A percentile compares a stretch with the other conserved stretches of the same genome.
Conservation (phyloP, 2,797 vertebrate species). For the Coranthus polyacanthus region DNA sequence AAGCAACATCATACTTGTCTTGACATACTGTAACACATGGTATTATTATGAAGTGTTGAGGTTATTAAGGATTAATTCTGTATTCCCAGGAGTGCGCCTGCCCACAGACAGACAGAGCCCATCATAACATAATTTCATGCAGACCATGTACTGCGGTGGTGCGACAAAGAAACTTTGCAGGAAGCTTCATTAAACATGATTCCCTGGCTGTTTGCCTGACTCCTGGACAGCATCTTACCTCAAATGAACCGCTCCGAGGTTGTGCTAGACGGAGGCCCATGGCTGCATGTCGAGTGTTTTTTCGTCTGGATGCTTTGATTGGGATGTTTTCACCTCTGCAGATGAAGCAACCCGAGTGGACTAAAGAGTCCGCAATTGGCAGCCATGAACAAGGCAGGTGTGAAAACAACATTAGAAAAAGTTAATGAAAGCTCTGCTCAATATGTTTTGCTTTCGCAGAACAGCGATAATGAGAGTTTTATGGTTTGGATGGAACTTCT, state of each 20-base stretch:
- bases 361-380: conserved; percentile 3
- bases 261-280: conserved; percentile 34
- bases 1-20: conserved; percentile 2
- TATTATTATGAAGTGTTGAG: conserved; percentile 9
- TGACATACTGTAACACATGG: neutral
- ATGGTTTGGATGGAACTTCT: neutral
- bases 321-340: conserved; percentile 20
- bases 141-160: conserved; percentile 1
- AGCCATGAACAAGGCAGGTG: neutral
- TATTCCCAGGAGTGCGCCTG: neutral
- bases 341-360: neutral
- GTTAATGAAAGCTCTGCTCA: conserved; percentile 16
- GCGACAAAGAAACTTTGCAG: conserved; percentile 19
- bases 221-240: conserved; percentile 29
- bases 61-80: neutral
- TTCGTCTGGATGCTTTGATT: conserved; percentile 17
- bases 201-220: conserved; percentile 27
- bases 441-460: conserved; percentile 25
- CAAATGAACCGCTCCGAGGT: conserved; percentile 29
- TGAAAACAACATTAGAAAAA: conserved; percentile 11
- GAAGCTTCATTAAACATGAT: conserved; percentile 40
- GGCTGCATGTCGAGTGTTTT: conserved; percentile 1
- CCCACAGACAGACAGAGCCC: conserved; percentile 4
- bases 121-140: conserved; percentile 25
- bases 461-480: conserved; percentile 35